A percentile compares a stretch with the other conserved stretches of the same genome.
Evolutionary conservation across 2,888 invertebrate genomes (phyloP).

Genomic region (Liposcelis brunnea): DNA sequence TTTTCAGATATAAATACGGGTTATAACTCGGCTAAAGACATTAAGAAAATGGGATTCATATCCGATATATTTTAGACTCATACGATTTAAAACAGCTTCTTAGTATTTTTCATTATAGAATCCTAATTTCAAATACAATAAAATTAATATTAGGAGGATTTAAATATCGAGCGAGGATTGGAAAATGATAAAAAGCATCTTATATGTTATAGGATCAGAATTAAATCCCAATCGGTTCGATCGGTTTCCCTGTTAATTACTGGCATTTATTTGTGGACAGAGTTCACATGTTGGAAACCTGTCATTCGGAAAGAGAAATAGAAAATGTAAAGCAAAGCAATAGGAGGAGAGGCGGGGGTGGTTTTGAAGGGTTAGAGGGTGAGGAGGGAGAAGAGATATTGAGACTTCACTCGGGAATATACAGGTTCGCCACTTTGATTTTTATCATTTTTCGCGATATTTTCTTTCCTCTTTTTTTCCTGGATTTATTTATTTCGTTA

Average conservation of each 20-base stretch:
- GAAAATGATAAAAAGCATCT: slow-evolving; percentile 8
- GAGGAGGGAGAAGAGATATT: slow-evolving; percentile 14
- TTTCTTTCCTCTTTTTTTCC: too few species aligned
- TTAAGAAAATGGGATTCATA: too few species aligned
- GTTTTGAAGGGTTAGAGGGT: slow-evolving; percentile 11
- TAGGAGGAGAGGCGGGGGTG: slow-evolving; percentile 17
- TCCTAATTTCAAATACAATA: slow-evolving; percentile 8
- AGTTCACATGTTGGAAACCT: slow-evolving; percentile 31
- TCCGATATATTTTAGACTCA: too few species aligned
- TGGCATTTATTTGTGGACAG: slow-evolving; percentile 26
- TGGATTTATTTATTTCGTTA: too few species aligned
- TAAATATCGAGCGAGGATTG: slow-evolving; percentile 7
- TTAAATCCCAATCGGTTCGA: slow-evolving; percentile 3
- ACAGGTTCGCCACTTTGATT: too few species aligned
- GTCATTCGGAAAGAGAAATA: slow-evolving; percentile 22
- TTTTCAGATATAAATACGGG: too few species aligned
- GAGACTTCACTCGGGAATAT: slow-evolving; percentile 6
- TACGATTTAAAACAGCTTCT: too few species aligned
- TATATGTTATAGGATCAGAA: not conserved
- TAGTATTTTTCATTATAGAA: not conserved
- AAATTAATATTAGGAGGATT: slow-evolving; percentile 9
- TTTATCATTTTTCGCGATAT: too few species aligned
- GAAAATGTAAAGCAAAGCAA: slow-evolving; percentile 17
- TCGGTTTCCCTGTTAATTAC: slow-evolving; percentile 4
- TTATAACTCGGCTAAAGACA: too few species aligned